Conservation (phyloP, 2,113 vertebrate genomes). For the Chloropsis cyanopogon region DNA sequence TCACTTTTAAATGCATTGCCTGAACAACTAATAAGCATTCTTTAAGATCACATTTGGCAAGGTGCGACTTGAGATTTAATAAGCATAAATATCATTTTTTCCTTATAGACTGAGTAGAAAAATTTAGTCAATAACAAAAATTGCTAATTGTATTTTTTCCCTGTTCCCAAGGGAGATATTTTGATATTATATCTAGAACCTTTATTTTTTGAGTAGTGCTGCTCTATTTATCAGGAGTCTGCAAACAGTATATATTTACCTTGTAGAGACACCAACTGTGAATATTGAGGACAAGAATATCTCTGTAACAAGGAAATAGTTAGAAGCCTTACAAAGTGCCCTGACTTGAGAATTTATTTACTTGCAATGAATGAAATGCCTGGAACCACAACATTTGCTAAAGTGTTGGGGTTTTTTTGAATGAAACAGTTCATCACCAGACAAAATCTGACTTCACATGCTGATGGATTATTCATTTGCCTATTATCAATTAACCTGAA, state of each 20-base stretch:
- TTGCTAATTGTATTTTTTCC: not conserved
- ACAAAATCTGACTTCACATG: not conserved
- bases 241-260: not conserved
- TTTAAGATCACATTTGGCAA: not conserved
- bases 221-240: not conserved
- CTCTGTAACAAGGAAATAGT: not conserved
- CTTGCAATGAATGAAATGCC: not conserved
- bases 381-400: not conserved
- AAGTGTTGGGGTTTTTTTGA: not conserved
- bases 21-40: not conserved
- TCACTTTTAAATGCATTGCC: not conserved
- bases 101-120: not conserved
- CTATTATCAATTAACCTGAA: not conserved
- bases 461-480: not conserved
- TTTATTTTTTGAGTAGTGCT: not conserved
- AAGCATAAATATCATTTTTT: not conserved
- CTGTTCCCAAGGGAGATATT: not conserved
- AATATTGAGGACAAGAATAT: not conserved
- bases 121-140: not conserved
- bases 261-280: not conserved
- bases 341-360: not conserved
- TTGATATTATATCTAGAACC: not conserved
- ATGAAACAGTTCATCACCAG: not conserved
- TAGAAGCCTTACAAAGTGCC: not conserved
- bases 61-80: not conserved